These are phyloP conservation scores for Platichthys flesus DNA, from an alignment of 2,113 vertebrate genomes.

Conservation along the genomic window DNA sequence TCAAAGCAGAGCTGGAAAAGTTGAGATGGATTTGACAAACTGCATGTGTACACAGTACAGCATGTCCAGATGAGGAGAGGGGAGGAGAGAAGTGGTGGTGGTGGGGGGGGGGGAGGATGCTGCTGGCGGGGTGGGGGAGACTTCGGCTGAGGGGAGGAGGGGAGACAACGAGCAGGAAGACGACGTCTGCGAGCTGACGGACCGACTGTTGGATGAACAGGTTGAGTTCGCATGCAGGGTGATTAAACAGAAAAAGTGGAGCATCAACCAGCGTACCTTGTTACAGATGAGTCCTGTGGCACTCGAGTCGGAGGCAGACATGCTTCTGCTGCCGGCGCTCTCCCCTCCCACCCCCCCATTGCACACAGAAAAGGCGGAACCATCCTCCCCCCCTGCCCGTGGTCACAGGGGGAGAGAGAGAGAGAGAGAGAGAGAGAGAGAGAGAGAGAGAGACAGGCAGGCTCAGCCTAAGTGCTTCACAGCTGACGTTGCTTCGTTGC, in stretches of 20 bases:
- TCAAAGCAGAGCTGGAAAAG: slow-evolving; percentile 32
- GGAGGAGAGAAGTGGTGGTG: not conserved
- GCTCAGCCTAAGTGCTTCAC: slow-evolving; percentile 76
- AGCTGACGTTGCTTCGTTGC: slow-evolving; percentile 70
- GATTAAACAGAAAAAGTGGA: slow-evolving; percentile 37
- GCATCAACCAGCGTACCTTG: slow-evolving; percentile 79
- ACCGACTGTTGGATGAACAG: slow-evolving; percentile 27
- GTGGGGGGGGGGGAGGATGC: slow-evolving; percentile 1
- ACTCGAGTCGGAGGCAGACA: slow-evolving; percentile 83
- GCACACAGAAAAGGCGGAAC: slow-evolving; percentile 67
- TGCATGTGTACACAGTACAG: slow-evolving; percentile 8
- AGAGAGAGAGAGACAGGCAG: not conserved
- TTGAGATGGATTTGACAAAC: not conserved
- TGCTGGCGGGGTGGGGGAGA: slow-evolving; percentile 46
- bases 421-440: slow-evolving; percentile 23
- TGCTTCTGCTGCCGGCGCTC: slow-evolving; percentile 72
- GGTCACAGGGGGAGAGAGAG: slow-evolving; percentile 54
- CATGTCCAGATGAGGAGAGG: slow-evolving; percentile 31
- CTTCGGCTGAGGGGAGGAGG: slow-evolving; percentile 52
- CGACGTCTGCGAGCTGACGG: slow-evolving; percentile 45
- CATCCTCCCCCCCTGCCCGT: slow-evolving; percentile 67
- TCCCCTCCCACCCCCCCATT: slow-evolving; percentile 63
- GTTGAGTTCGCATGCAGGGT: slow-evolving; percentile 53
- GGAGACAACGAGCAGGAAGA: not conserved
- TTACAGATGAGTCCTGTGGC: slow-evolving; percentile 82